These are phyloP conservation scores for Scomber colias DNA, from an alignment of 2,113 vertebrate genomes.

Conservation along the genomic window DNA sequence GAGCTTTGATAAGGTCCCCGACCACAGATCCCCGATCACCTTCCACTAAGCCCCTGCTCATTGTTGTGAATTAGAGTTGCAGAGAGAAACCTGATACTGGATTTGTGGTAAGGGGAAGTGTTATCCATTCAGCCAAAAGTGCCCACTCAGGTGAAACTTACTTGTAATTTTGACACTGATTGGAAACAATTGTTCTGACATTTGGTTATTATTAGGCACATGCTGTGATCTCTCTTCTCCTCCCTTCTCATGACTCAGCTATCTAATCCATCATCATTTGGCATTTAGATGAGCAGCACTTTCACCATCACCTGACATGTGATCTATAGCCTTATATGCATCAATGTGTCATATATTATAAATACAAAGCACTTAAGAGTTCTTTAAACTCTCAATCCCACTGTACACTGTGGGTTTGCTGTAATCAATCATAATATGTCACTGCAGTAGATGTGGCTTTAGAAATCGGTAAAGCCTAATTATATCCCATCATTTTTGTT, in stretches of 20 bases:
- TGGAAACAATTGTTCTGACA: conserved; percentile 39
- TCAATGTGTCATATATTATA: conserved; percentile 32
- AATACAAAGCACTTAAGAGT: conserved; percentile 20
- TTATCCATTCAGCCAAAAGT: conserved; percentile 69
- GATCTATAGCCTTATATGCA: conserved; percentile 20
- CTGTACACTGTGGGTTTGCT: background rate
- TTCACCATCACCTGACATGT: conserved; percentile 12
- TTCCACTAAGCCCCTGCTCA: conserved; percentile 58
- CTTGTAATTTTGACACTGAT: conserved; percentile 71
- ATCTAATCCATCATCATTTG: conserved; percentile 25
- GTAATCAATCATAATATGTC: conserved; percentile 2
- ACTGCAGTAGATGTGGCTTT: background rate
- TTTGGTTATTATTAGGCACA: conserved; percentile 26
- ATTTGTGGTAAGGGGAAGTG: conserved; percentile 67
- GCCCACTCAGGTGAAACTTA: conserved; percentile 68
- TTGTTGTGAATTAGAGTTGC: conserved; percentile 69
- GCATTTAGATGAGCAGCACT: conserved; percentile 19
- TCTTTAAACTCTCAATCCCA: background rate
- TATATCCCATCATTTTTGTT: background rate
- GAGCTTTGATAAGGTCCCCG: conserved; percentile 60
- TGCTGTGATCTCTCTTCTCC: background rate
- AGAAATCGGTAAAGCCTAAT: background rate
- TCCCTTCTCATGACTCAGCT: conserved; percentile 12
- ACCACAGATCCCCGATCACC: conserved; percentile 72
- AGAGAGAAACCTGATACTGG: conserved; percentile 65